phyloP scores from a whole-genome alignment of 2,113 vertebrate genomes.

The Neolamprologus variostigma region DNA sequence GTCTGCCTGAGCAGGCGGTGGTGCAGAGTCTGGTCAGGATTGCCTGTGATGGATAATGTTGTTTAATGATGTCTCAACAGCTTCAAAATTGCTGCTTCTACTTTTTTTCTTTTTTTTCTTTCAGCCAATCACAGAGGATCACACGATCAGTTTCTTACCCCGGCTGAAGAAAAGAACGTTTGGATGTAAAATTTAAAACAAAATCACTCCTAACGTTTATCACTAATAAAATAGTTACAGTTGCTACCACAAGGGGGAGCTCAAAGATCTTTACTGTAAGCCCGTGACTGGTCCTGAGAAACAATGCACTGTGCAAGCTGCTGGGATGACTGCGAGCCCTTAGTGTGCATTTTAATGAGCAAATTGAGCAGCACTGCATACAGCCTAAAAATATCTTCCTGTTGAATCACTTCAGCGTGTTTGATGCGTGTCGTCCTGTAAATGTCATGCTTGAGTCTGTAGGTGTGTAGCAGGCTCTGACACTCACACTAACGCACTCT shows the following conservation, averaged over 20 bases:
- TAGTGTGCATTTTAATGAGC: background rate
- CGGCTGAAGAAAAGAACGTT: rapidly evolving
- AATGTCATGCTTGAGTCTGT: background rate
- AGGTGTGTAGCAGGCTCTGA: background rate
- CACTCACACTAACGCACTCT: background rate
- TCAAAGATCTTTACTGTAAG: background rate
- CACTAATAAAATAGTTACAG: background rate
- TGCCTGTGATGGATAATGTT: too few species aligned
- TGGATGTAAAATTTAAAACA: background rate
- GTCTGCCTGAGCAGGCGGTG: background rate
- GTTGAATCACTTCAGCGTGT: background rate
- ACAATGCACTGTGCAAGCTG: background rate
- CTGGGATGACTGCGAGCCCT: background rate
- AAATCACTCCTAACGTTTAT: rapidly evolving
- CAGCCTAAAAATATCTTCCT: background rate
- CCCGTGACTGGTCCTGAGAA: background rate
- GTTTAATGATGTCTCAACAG: too few species aligned
- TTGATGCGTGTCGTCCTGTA: background rate
- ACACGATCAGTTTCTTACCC: background rate
- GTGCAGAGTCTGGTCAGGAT: background rate
- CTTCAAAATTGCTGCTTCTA: too few species aligned
- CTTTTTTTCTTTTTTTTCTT: too few species aligned
- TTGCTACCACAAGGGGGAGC: constrained; percentile 31
- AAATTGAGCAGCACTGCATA: background rate
- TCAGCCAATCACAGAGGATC: background rate